These are phyloP conservation scores for Tetraneura akinire DNA, from an alignment of 1,140 invertebrate genomes.

Conservation along the genomic window DNA sequence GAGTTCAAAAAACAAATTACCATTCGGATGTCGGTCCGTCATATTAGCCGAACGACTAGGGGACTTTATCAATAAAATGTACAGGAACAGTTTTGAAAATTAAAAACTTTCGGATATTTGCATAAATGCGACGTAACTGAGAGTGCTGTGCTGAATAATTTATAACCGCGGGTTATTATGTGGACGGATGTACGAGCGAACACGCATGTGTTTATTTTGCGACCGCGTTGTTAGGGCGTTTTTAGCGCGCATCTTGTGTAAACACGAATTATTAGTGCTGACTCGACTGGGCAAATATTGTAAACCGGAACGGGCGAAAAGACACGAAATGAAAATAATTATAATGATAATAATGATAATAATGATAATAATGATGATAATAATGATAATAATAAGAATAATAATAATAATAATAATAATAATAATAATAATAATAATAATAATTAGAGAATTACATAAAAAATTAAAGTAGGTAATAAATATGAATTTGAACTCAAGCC, in stretches of 20 bases:
- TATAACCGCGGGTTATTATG: slow-evolving; percentile 22
- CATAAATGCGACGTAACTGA: slow-evolving; percentile 32
- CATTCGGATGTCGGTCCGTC: too few relatives aligned
- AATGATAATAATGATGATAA: too few relatives aligned
- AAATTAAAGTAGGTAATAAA: not conserved
- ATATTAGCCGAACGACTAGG: not conserved
- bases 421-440: too few relatives aligned
- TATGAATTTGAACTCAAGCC: not conserved
- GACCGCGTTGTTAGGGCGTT: slow-evolving; percentile 34
- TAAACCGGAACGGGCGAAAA: not conserved
- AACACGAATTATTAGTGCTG: slow-evolving; percentile 28
- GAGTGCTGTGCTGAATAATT: slow-evolving; percentile 29
- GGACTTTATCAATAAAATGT: slow-evolving; percentile 31
- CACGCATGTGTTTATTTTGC: slow-evolving; percentile 33
- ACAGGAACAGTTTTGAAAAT: slow-evolving; percentile 18
- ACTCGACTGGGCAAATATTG: not conserved
- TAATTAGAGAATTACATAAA: too few relatives aligned
- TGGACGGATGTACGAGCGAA: slow-evolving; percentile 25
- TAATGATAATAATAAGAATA: too few relatives aligned
- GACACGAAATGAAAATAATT: not conserved
- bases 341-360: too few relatives aligned
- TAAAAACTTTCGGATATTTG: slow-evolving; percentile 40
- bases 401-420: too few relatives aligned
- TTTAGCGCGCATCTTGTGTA: slow-evolving; percentile 29
- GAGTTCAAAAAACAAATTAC: too few relatives aligned